Evolutionary conservation across 2,113 vertebrate species (phyloP), one percentile per base, ranked within the genome.

Genomic region (Microcebus jonahi): DNA sequence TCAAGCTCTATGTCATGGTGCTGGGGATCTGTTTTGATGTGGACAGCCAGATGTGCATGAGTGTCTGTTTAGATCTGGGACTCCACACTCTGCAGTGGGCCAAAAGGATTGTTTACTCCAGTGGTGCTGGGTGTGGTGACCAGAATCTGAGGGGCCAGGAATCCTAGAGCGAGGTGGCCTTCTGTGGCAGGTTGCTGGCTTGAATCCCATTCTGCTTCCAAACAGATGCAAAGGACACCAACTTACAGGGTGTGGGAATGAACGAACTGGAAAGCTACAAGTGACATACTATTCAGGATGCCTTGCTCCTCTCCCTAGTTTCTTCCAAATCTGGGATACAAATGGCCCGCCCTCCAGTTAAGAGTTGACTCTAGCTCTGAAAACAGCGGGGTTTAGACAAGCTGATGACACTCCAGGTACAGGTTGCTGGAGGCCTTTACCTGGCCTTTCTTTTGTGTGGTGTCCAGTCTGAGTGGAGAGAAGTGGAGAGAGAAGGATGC

Each of bases 121-220:
- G 17, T 36, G 29, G 3, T 11, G 5, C 82, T 75, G 25, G 10
- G 10, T 42, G 15, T 36, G 15, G 34, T 34, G 50, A 93, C 39
- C 83, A 84, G 87, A 86, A 42, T 7, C 50, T n/a, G 34, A 73
- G 3, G 17, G 61, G 2, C 65, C 20, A 29, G 17, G 42, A 48
- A 55, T 42, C 17, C 21, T 84, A 87, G 48, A 94, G 23, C 0
- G n/a, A 68, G 45, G 25, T 18, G 29, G 7, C 45, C 11, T 67
- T 94, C 42, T 42, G 31, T 89, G n/a, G 81, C n/a, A 3, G 8
- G n/a, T 23, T 27, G 25, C 57, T 88, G 93, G 17, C 31, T 85
- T 95, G 67, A 95, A 88, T 82, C 42, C 27, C 39, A 23, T 59
- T 86, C 63, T 50, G 29, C 59, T 94, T 92, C 90, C 85, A 93